phyloP scores from a whole-genome alignment of 2,888 invertebrate species.

The Galeopsomyia nigrocyanea region DNA sequence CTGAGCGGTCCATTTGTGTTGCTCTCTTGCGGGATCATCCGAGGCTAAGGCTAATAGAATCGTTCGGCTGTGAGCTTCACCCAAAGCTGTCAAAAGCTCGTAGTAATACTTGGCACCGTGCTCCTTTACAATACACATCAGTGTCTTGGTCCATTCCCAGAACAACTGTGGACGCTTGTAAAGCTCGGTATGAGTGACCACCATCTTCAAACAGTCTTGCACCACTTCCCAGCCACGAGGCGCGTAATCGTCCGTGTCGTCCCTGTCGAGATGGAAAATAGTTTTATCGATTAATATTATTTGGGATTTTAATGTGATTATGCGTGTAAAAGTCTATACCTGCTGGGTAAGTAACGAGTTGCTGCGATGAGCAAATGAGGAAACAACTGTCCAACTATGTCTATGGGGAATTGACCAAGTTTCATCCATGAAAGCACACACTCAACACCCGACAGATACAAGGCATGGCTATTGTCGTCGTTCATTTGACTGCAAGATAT shows the following conservation, averaged over 20 bases:
- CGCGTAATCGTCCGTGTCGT: constrained; percentile 53
- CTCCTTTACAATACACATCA: constrained; percentile 59
- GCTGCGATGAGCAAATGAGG: constrained; percentile 61
- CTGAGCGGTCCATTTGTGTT: constrained; percentile 72
- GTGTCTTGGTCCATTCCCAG: constrained; percentile 62
- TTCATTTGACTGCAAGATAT: constrained; percentile 55
- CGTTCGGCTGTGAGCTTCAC: constrained; percentile 71
- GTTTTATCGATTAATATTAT: neutral
- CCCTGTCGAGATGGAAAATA: constrained; percentile 46
- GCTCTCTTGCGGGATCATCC: constrained; percentile 63
- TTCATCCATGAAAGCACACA: constrained; percentile 63
- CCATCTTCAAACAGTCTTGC: constrained; percentile 61
- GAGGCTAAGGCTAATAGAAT: constrained; percentile 72
- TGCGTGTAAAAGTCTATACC: constrained; percentile 48
- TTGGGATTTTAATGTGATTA: neutral
- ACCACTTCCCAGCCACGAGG: constrained; percentile 58
- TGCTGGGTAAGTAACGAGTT: constrained; percentile 57
- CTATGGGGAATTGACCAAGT: constrained; percentile 58
- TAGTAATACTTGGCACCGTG: constrained; percentile 59
- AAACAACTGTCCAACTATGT: constrained; percentile 60
- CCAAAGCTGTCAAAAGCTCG: constrained; percentile 66
- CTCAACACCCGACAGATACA: constrained; percentile 60
- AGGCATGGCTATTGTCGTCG: constrained; percentile 50
- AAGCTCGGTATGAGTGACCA: constrained; percentile 58
- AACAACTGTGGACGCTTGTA: constrained; percentile 56